Evolutionary conservation across 1,140 invertebrate species (phyloP).

Genomic region (Drosophila busckii): DNA sequence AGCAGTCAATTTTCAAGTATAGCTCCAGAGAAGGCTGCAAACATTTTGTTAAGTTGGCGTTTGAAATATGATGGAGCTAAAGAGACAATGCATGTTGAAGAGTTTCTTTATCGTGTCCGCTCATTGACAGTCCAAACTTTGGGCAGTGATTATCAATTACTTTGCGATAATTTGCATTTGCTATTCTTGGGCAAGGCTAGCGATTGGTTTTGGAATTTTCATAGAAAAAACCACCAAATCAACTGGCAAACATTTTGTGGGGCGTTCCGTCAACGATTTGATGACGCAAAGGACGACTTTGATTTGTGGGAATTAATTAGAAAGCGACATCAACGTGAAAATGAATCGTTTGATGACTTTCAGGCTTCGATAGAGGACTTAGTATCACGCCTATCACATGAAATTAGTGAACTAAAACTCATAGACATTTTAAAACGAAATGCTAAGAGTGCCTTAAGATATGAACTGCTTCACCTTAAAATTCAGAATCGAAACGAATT

Average conservation of each 20-base stretch:
- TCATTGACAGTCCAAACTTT: conserved; percentile 4
- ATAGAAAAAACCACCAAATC: conserved; percentile 3
- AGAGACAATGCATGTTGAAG: conserved; percentile 6
- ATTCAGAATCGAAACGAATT: background rate
- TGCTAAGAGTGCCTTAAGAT: conserved; percentile 5
- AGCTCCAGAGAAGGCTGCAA: background rate
- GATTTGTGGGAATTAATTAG: conserved; percentile 12
- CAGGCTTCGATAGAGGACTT: conserved; percentile 5
- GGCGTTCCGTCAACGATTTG: conserved; percentile 10
- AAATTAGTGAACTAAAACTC: conserved; percentile 6
- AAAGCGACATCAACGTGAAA: conserved; percentile 5
- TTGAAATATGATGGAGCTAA: conserved; percentile 9
- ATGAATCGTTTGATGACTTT: conserved; percentile 13
- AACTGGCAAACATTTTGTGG: conserved; percentile 1
- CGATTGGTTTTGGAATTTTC: conserved; percentile 13
- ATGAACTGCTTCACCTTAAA: conserved; percentile 8
- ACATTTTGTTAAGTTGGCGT: conserved; percentile 5
- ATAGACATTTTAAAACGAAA: conserved; percentile 10
- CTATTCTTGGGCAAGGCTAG: conserved; percentile 6
- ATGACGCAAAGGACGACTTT: conserved; percentile 7
- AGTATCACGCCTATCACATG: conserved; percentile 4
- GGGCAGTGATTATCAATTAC: background rate
- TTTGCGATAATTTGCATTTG: too few relatives aligned
- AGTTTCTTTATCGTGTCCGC: conserved; percentile 7
- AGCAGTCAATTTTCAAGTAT: too few relatives aligned